Conservation (phyloP, 1,140 invertebrate species). For the Lepidostoma basale region DNA sequence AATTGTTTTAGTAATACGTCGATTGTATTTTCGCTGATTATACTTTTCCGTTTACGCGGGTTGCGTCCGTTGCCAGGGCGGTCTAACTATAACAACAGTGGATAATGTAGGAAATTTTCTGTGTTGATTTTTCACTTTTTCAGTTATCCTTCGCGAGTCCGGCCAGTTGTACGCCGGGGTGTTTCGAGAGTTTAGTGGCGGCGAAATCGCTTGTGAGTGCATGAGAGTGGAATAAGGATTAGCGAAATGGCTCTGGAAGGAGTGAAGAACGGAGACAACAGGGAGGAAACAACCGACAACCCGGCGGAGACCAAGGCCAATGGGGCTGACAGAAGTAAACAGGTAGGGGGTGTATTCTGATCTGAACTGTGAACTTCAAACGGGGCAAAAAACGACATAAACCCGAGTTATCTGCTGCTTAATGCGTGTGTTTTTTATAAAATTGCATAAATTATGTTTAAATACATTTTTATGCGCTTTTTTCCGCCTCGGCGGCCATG, state of each 20-base stretch:
- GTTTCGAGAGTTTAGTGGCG: constrained; percentile 7
- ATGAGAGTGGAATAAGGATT: constrained; percentile 19
- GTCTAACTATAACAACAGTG: too few relatives aligned
- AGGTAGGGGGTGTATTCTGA: constrained; percentile 23
- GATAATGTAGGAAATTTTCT: too few relatives aligned
- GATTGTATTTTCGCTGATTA: too few relatives aligned
- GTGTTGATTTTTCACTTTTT: too few relatives aligned
- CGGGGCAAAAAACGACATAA: too few relatives aligned
- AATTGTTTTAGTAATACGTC: too few relatives aligned
- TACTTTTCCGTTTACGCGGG: too few relatives aligned
- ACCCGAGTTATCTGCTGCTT: not conserved
- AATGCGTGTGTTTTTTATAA: not conserved
- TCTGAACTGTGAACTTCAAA: too few relatives aligned
- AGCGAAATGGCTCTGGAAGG: constrained; percentile 26
- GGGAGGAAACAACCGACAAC: not conserved
- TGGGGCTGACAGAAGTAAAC: constrained; percentile 19
- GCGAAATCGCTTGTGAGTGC: constrained; percentile 7
- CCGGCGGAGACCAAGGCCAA: constrained; percentile 20
- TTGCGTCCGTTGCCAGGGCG: too few relatives aligned
- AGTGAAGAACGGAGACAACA: constrained; percentile 21
- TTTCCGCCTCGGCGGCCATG: not conserved
- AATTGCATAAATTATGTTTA: too few relatives aligned
- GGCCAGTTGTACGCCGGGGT: constrained; percentile 1
- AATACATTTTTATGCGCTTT: too few relatives aligned
- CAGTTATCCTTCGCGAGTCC: not conserved